Percentiles rank a stretch among this genome's conserved stretches.
phyloP scores from a whole-genome alignment of 2,113 vertebrate genomes.

The Colaptes auratus region DNA sequence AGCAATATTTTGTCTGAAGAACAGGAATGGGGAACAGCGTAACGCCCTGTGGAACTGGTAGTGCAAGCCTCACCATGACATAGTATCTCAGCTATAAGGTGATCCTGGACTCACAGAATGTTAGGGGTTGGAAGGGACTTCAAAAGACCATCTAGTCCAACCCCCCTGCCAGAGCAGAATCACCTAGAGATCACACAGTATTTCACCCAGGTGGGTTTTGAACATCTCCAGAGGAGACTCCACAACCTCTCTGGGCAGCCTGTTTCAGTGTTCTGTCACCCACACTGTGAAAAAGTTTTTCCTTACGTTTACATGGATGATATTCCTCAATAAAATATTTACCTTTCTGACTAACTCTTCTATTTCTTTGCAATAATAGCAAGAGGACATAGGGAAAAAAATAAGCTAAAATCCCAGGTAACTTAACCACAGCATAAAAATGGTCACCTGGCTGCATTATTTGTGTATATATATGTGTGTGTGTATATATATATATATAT shows the following conservation, averaged over 20 bases:
- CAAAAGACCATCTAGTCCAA: too few species aligned
- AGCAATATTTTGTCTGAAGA: not conserved
- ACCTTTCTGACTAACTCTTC: not conserved
- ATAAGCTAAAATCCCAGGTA: not conserved
- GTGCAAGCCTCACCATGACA: fast-evolving
- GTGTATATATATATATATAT: not conserved
- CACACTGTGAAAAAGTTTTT: too few species aligned
- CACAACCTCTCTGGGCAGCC: too few species aligned
- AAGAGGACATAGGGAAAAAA: not conserved
- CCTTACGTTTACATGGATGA: too few species aligned
- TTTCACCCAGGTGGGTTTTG: too few species aligned
- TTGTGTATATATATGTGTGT: too few species aligned
- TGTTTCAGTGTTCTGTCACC: too few species aligned
- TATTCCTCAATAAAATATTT: not conserved
- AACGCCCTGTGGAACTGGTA: not conserved
- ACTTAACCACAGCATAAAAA: not conserved
- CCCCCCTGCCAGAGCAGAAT: too few species aligned
- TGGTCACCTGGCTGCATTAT: not conserved
- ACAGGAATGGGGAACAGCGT: fast-evolving
- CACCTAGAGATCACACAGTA: too few species aligned
- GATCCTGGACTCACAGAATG: too few species aligned
- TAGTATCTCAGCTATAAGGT: fast-evolving
- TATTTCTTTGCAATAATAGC: not conserved
- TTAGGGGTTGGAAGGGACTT: too few species aligned
- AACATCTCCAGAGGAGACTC: too few species aligned